Evolutionary conservation across 2,888 invertebrate genomes (phyloP).

Genomic region (Eupithecia vulgata): DNA sequence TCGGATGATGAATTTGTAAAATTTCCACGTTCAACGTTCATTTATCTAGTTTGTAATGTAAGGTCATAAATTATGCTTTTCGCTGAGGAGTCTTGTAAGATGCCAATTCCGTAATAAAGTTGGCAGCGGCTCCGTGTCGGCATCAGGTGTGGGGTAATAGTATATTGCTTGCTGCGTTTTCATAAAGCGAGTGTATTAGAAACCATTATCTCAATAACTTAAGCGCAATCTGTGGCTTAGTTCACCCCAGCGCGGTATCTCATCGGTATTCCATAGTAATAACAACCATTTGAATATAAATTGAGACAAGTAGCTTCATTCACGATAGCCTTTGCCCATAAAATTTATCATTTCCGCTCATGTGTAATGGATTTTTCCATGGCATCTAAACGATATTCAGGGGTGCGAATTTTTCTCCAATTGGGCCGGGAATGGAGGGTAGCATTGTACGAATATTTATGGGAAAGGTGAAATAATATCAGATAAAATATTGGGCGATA

Average conservation of each 20-base stretch:
- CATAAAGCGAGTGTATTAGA: constrained; percentile 42
- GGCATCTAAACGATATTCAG: constrained; percentile 42
- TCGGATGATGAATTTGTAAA: constrained; percentile 38
- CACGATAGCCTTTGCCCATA: constrained; percentile 56
- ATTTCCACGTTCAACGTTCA: constrained; percentile 31
- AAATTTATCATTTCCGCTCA: constrained; percentile 58
- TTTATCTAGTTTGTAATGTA: constrained; percentile 38
- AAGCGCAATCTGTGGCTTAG: constrained; percentile 23
- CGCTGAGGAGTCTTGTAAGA: constrained; percentile 36
- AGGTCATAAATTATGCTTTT: constrained; percentile 38
- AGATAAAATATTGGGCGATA: constrained; percentile 32
- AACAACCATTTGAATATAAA: constrained; percentile 64
- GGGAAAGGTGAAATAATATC: constrained; percentile 38
- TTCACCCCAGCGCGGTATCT: constrained; percentile 45
- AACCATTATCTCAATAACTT: constrained; percentile 39
- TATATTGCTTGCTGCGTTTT: constrained; percentile 34
- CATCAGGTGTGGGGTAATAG: constrained; percentile 31
- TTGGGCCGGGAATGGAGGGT: constrained; percentile 40
- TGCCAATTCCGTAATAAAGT: constrained; percentile 41
- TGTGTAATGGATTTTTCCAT: constrained; percentile 56
- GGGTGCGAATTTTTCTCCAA: constrained; percentile 44
- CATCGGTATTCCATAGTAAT: constrained; percentile 62
- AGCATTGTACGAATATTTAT: constrained; percentile 40
- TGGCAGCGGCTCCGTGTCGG: constrained; percentile 25
- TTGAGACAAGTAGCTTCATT: constrained; percentile 60